A percentile compares a stretch with the other conserved stretches of the same genome.
These are phyloP conservation scores for Cirrhinus molitorella DNA, from an alignment of 2,797 vertebrate genomes.

Conservation along the genomic window DNA sequence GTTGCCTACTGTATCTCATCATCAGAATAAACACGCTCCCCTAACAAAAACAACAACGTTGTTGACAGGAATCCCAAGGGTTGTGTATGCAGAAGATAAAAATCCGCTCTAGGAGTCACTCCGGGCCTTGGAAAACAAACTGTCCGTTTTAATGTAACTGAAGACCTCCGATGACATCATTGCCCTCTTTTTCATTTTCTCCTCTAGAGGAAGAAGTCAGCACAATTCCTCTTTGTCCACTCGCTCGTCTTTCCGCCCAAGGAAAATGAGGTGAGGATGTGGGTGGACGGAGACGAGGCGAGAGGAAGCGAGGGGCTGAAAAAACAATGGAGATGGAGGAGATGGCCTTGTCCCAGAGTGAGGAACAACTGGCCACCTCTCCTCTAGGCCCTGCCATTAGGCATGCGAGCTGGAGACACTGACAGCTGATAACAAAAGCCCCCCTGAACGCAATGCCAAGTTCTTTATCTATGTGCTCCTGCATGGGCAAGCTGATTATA, in stretches of 20 bases:
- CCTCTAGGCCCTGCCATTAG: constrained; percentile 64
- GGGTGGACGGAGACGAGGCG: constrained; percentile 69
- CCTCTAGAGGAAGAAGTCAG: constrained; percentile 51
- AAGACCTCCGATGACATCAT: constrained; percentile 58
- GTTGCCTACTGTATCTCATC: constrained; percentile 9
- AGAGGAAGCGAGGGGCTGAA: constrained; percentile 68
- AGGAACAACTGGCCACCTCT: constrained; percentile 64
- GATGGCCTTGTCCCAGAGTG: constrained; percentile 67
- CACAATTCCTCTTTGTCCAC: constrained; percentile 75
- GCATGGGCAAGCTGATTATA: constrained; percentile 81
- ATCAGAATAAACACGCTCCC: neutral
- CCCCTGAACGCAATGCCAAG: constrained; percentile 74
- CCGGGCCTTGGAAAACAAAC: constrained; percentile 50
- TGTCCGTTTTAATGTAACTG: constrained; percentile 57
- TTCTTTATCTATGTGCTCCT: constrained; percentile 81
- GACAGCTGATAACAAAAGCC: constrained; percentile 75
- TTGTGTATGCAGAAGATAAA: constrained; percentile 20
- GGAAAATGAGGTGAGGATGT: constrained; percentile 79
- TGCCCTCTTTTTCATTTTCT: constrained; percentile 51
- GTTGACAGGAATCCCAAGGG: constrained; percentile 13
- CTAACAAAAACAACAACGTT: neutral
- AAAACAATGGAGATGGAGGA: constrained; percentile 57
- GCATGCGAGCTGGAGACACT: constrained; percentile 72
- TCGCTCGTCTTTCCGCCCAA: constrained; percentile 74
- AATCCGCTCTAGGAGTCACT: constrained; percentile 49